Evolutionary conservation across 23 tunicate genomes (phyloP).

Genomic region (Diplosoma virens): DNA sequence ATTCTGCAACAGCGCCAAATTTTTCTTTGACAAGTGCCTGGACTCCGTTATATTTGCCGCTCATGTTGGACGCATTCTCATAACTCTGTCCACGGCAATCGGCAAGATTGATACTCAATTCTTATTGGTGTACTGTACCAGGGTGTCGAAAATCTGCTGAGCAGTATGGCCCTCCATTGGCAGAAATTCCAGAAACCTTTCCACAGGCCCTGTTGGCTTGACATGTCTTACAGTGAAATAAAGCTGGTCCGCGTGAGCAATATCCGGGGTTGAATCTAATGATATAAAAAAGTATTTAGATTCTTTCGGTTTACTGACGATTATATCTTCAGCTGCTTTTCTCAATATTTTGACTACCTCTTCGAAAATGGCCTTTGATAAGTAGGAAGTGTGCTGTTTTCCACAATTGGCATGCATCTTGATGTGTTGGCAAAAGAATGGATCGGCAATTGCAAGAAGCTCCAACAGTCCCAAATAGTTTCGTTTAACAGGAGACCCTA

Average conservation of each 20-base stretch:
- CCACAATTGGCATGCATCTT: not conserved
- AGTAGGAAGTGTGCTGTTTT: not conserved
- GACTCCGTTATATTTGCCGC: too few relatives aligned
- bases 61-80: not conserved
- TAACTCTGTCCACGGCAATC: not conserved
- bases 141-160: not conserved
- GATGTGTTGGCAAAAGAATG: not conserved
- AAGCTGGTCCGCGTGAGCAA: not conserved
- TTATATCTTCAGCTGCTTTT: not conserved
- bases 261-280: not conserved
- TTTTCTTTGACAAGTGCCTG: too few relatives aligned
- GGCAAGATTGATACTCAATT: not conserved
- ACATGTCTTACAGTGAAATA: not conserved
- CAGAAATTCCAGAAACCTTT: not conserved
- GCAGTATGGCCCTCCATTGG: not conserved
- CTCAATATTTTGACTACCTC: not conserved
- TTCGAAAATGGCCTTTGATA: not conserved
- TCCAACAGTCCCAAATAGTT: not conserved
- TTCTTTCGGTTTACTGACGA: not conserved
- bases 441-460: not conserved
- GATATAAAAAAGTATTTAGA: not conserved
- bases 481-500: not conserved
- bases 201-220: slow-evolving; percentile 3
- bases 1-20: too few relatives aligned
- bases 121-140: not conserved